phyloP scores from a whole-genome alignment of 2,113 vertebrate species.

The Hemicordylus capensis region DNA sequence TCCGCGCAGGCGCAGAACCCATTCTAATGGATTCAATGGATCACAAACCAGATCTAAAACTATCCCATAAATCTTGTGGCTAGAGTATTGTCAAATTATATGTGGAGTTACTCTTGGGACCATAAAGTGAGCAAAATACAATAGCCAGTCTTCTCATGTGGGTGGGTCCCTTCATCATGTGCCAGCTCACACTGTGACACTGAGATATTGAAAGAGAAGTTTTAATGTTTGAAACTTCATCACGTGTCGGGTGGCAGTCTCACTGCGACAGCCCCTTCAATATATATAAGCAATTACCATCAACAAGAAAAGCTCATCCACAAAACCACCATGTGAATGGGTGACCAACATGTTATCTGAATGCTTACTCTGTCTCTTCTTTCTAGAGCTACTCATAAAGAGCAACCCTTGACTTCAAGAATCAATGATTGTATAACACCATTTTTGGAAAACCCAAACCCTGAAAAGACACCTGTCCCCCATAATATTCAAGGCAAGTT shows the following conservation, averaged over 20 bases:
- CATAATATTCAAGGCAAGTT: constrained; percentile 5
- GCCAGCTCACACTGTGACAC: too few relatives aligned
- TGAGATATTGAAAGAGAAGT: background rate
- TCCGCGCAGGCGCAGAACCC: too few relatives aligned
- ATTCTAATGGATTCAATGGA: too few relatives aligned
- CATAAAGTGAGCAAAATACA: background rate
- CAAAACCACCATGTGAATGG: too few relatives aligned
- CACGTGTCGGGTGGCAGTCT: background rate
- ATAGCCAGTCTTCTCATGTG: background rate
- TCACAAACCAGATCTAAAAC: too few relatives aligned
- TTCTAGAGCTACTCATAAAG: background rate
- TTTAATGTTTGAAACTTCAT: background rate
- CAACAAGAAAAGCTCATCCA: background rate
- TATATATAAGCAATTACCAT: background rate
- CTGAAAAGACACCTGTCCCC: constrained; percentile 3
- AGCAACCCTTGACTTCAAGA: background rate
- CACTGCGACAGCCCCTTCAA: too few relatives aligned
- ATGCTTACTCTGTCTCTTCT: background rate
- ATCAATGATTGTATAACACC: background rate
- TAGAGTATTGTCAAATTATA: background rate
- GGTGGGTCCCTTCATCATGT: background rate
- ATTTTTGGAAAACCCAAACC: background rate
- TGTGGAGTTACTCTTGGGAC: background rate
- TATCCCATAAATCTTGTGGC: too few relatives aligned
- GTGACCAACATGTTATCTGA: background rate